Percentiles rank a stretch among this genome's conserved stretches.
phyloP scores from a whole-genome alignment of 2,888 invertebrate species.

The Gymnoscelis rufifasciata region DNA sequence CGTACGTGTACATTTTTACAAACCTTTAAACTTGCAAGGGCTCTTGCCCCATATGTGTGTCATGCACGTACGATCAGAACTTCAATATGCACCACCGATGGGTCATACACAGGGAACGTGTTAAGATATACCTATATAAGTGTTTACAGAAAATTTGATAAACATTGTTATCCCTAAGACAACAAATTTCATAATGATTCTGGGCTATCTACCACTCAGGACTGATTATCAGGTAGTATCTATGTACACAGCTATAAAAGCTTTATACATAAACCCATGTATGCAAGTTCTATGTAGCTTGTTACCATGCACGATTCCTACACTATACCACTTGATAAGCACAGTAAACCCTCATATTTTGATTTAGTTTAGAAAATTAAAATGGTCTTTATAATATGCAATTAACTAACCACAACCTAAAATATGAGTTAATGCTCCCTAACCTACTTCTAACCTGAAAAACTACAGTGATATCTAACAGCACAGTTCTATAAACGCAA shows the following conservation, averaged over 20 bases:
- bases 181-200: slow-evolving; percentile 36
- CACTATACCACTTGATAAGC: slow-evolving; percentile 37
- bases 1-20: no score
- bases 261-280: slow-evolving; percentile 42
- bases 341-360: no score
- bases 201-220: slow-evolving; percentile 42
- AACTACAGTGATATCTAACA: slow-evolving; percentile 26
- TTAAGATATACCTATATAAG: no score
- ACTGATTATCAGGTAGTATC: slow-evolving; percentile 55
- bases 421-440: slow-evolving; percentile 4
- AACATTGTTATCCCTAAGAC: slow-evolving; percentile 28
- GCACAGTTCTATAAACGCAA: slow-evolving; percentile 38
- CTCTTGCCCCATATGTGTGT: no score
- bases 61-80: no score
- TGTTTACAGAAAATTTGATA: not conserved
- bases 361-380: no score
- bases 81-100: no score
- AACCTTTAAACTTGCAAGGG: no score
- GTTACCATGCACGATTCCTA: slow-evolving; percentile 68
- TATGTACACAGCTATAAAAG: slow-evolving; percentile 45
- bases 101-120: no score
- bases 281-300: slow-evolving; percentile 59
- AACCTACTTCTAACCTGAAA: slow-evolving; percentile 37
- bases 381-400: no score
- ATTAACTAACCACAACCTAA: no score